A percentile compares a stretch with the other conserved stretches of the same genome.
These are phyloP conservation scores for Pseudococcus viburni DNA, from an alignment of 2,888 invertebrate genomes.

Conservation along the genomic window DNA sequence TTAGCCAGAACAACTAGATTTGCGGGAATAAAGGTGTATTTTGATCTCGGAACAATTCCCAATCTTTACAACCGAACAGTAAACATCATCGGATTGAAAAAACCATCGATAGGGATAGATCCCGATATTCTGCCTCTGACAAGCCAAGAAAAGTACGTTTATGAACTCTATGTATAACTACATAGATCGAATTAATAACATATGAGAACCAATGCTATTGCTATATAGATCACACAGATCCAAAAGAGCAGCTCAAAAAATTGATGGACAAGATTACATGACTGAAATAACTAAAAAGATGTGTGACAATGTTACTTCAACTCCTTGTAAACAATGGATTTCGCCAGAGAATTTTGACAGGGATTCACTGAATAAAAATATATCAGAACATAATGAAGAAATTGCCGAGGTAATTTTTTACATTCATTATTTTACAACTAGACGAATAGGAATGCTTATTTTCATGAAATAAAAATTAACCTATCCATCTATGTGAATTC, in stretches of 20 bases:
- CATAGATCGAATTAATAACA: too few relatives aligned
- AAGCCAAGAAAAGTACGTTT: not conserved
- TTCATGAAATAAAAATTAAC: too few relatives aligned
- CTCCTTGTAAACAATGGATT: not conserved
- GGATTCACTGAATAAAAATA: not conserved
- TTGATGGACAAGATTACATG: not conserved
- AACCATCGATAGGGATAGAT: not conserved
- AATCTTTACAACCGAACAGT: conserved; percentile 28
- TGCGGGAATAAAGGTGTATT: conserved; percentile 16
- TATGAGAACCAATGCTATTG: too few relatives aligned
- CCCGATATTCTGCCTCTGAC: not conserved
- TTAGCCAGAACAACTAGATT: not conserved
- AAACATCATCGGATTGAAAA: conserved; percentile 1
- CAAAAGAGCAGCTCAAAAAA: not conserved
- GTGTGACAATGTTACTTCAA: not conserved
- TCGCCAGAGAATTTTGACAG: not conserved
- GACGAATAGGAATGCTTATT: too few relatives aligned
- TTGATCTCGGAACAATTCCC: not conserved
- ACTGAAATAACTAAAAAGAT: not conserved
- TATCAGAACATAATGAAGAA: too few relatives aligned
- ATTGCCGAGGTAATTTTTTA: too few relatives aligned
- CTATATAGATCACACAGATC: not conserved
- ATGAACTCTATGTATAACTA: too few relatives aligned
- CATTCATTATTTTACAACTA: too few relatives aligned
- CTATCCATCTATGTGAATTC: too few relatives aligned